These are phyloP conservation scores for Phragmatobia fuliginosa DNA, from an alignment of 2,888 invertebrate species.

Conservation along the genomic window DNA sequence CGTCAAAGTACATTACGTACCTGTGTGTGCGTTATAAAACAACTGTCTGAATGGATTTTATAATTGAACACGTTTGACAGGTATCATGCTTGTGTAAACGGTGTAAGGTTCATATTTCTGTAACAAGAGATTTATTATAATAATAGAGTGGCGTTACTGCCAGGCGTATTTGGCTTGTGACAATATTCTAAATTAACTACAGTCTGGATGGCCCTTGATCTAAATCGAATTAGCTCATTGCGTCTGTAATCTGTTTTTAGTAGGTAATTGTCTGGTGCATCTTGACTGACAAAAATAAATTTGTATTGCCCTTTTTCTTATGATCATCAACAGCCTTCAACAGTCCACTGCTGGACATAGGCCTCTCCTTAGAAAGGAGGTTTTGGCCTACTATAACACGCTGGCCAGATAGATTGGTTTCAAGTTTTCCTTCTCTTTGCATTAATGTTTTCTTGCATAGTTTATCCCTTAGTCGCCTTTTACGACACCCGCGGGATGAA, in stretches of 20 bases:
- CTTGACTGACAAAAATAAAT: not conserved
- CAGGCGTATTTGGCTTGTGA: conserved; percentile 79
- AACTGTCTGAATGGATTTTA: conserved; percentile 43
- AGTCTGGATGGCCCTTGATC: conserved; percentile 79
- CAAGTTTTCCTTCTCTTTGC: too few species aligned
- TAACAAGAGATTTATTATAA: conserved; percentile 57
- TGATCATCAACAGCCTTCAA: too few species aligned
- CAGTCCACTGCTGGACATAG: too few species aligned
- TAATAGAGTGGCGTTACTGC: conserved; percentile 77
- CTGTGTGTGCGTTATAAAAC: conserved; percentile 28
- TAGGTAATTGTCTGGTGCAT: conserved; percentile 36
- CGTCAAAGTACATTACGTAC: conserved; percentile 32
- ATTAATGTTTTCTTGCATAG: too few species aligned
- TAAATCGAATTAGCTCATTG: conserved; percentile 50
- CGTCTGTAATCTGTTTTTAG: conserved; percentile 40
- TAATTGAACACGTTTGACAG: conserved; percentile 15
- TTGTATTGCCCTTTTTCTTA: not conserved
- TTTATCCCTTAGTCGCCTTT: too few species aligned
- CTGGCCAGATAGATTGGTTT: too few species aligned
- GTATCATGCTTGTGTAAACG: conserved; percentile 31
- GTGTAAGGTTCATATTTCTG: conserved; percentile 61
- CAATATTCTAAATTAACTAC: conserved; percentile 77
- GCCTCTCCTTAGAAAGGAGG: too few species aligned
- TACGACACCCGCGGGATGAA: too few species aligned
- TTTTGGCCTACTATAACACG: too few species aligned